Evolutionary conservation across 2,113 vertebrate genomes (phyloP).

Genomic region (Galbula dea): DNA sequence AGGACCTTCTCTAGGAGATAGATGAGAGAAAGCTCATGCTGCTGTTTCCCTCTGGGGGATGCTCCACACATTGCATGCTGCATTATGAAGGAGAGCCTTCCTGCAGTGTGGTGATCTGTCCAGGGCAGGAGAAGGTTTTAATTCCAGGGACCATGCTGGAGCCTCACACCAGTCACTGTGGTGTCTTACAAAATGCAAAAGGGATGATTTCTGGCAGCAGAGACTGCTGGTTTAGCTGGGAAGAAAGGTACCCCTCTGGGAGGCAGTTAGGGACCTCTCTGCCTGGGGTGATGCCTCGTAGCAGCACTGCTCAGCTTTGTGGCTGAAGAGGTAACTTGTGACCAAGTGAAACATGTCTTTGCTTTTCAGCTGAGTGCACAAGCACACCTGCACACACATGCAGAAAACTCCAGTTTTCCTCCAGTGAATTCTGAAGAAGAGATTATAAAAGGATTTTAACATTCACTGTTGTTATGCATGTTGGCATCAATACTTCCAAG

Average conservation of each 20-base stretch:
- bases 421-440: neutral
- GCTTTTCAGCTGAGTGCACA: neutral
- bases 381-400: neutral
- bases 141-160: neutral
- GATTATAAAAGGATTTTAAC: neutral
- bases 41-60: too few relatives aligned
- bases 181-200: neutral
- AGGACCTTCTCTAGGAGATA: neutral
- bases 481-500: neutral
- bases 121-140: neutral
- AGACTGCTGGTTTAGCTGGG: neutral
- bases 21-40: neutral
- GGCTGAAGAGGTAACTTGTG: neutral
- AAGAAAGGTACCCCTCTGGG: too few relatives aligned
- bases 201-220: too few relatives aligned
- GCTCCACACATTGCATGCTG: accelerated
- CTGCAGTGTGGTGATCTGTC: accelerated
- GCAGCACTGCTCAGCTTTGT: neutral
- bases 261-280: neutral
- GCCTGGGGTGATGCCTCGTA: neutral
- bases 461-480: neutral
- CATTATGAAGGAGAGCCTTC: too few relatives aligned
- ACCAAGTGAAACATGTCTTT: accelerated
- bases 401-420: neutral
- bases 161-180: neutral